Evolutionary conservation across 2,888 invertebrate genomes (phyloP), one percentile per base, ranked within the genome.

Genomic region (Gymnocheta viridis): DNA sequence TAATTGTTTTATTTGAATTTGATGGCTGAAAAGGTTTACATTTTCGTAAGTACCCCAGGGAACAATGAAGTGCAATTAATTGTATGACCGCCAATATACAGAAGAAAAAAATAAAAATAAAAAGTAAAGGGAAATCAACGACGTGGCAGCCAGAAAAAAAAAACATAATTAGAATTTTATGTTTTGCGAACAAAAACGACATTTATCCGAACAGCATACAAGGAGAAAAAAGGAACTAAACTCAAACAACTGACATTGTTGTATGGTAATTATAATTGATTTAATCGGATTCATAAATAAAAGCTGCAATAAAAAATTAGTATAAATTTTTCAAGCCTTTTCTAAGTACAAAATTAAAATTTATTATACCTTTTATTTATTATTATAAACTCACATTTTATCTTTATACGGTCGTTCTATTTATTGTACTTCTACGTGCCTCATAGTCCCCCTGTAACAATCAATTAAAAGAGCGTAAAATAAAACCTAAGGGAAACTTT

Each of bases 101-200:
- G n/a, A n/a, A n/a, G n/a, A n/a, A n/a, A n/a, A 64, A 44, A 5
- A 27, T 7, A 54, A 19, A 24, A 12, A 12, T n/a, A n/a, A n/a
- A n/a, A n/a, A 6, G n/a, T 19, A 51, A n/a, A n/a, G 19, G 19
- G 17, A 29, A 73, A 60, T 38, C 10, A 17, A 60, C n/a, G 80
- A 66, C 73, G 73, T 67, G 54, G 73, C 22, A 69, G 74, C 58
- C 67, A 44, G 29, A 72, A 66, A 35, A 6, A 76, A 29, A 66
- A n/a, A n/a, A n/a, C n/a, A 76, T 51, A 6, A 51, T 47, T 54
- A 2, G 5, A 35, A 41, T 49, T 54, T 35, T 51, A 41, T 41
- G 47, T 47, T 64, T 70, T 29, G 29, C 29, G 14, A 27, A 64
- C 49, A 62, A 44, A 35, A 38, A 27, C 32, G 27, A 29, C 4